These are phyloP conservation scores for Ormyrus thymus DNA, from an alignment of 2,888 invertebrate genomes.

Conservation along the genomic window DNA sequence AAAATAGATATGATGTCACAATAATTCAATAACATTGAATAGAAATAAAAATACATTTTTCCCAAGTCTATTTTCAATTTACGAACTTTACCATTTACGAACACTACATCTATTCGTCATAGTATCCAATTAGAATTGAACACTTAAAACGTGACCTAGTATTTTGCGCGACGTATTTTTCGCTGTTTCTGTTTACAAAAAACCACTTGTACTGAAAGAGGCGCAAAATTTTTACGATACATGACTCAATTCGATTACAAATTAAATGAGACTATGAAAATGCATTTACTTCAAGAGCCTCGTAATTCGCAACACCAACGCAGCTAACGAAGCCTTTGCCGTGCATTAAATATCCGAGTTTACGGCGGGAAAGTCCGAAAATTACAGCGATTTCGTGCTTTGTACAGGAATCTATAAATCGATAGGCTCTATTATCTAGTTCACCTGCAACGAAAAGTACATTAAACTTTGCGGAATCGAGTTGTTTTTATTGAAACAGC, in stretches of 20 bases:
- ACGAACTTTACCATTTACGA: no score
- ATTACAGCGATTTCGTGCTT: slow-evolving; percentile 61
- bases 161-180: no score
- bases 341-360: slow-evolving; percentile 66
- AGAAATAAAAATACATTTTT: no score
- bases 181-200: no score
- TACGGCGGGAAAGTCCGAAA: slow-evolving; percentile 65
- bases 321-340: slow-evolving; percentile 64
- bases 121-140: no score
- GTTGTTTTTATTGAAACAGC: background rate
- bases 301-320: slow-evolving; percentile 65
- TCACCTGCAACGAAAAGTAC: slow-evolving; percentile 61
- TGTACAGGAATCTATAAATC: slow-evolving; percentile 61
- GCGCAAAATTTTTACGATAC: background rate
- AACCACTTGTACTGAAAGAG: background rate
- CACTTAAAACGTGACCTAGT: no score
- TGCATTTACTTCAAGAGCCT: slow-evolving; percentile 62
- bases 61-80: no score
- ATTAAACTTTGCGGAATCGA: slow-evolving; percentile 5
- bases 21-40: no score
- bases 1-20: no score
- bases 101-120: no score
- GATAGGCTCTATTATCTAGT: slow-evolving; percentile 61
- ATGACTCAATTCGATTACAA: background rate
- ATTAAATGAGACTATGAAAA: slow-evolving; percentile 31